These are phyloP conservation scores for Rhynchonycteris naso DNA, from an alignment of 2,797 vertebrate genomes.

Conservation along the genomic window DNA sequence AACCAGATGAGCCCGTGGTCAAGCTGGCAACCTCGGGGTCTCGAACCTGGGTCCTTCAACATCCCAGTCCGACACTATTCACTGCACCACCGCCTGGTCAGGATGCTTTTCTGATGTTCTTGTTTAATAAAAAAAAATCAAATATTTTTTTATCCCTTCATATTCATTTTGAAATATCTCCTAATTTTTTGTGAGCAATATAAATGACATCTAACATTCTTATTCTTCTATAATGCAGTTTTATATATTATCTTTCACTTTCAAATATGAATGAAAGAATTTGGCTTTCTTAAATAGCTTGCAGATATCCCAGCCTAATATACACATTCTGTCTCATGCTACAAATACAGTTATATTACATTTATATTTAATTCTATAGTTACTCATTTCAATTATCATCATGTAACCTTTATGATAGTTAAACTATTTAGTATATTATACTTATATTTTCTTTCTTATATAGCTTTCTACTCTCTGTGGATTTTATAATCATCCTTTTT, in stretches of 20 bases:
- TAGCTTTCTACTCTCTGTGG: neutral
- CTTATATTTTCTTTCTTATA: neutral
- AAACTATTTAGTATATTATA: neutral
- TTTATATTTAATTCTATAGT: neutral
- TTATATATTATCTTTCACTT: neutral
- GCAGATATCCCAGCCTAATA: neutral
- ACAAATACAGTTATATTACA: neutral
- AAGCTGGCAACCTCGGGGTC: too few relatives aligned
- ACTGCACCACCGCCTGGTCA: too few relatives aligned
- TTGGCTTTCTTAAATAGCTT: neutral
- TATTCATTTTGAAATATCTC: too few relatives aligned
- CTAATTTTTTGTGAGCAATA: too few relatives aligned
- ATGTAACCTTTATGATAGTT: neutral
- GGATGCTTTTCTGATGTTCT: too few relatives aligned
- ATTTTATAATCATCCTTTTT: neutral
- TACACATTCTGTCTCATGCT: neutral
- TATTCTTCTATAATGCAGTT: neutral
- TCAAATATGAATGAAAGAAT: neutral
- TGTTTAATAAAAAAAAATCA: too few relatives aligned
- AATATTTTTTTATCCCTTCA: too few relatives aligned
- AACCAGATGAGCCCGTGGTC: too few relatives aligned
- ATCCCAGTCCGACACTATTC: too few relatives aligned
- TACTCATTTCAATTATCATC: neutral
- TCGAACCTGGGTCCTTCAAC: too few relatives aligned
- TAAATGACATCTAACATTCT: neutral